Evolutionary conservation across 2,888 invertebrate species (phyloP).

Genomic region (Dicyrtoma fusca): DNA sequence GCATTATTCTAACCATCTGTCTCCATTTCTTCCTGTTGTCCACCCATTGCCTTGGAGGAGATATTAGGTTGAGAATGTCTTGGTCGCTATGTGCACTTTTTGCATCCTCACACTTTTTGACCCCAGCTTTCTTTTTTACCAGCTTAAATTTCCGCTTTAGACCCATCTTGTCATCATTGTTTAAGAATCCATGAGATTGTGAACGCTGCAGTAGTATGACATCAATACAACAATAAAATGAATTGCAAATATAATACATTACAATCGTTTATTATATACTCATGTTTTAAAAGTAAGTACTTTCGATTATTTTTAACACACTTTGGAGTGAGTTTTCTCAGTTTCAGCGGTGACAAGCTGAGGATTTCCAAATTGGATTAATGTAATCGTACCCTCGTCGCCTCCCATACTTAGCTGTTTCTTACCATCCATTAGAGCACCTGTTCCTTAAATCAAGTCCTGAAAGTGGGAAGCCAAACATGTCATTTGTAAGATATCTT

Average conservation of each 20-base stretch:
- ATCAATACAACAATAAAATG: no score
- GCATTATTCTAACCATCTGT: conserved; percentile 19
- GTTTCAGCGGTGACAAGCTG: conserved; percentile 15
- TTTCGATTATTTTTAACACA: not conserved
- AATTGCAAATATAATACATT: not conserved
- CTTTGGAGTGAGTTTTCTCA: not conserved
- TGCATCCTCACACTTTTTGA: not conserved
- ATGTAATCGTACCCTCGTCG: not conserved
- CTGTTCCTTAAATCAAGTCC: no score
- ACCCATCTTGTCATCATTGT: not conserved
- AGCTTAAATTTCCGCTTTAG: not conserved
- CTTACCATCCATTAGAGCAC: not conserved
- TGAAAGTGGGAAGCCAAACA: no score
- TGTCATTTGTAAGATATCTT: no score
- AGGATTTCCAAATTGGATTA: conserved; percentile 24
- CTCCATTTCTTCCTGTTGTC: conserved; percentile 17
- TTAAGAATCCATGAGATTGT: conserved; percentile 12
- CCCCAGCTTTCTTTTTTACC: not conserved
- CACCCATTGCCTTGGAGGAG: conserved; percentile 17
- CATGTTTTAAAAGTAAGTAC: not conserved
- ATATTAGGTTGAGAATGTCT: conserved; percentile 30
- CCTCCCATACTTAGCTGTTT: not conserved
- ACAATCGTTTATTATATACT: not conserved
- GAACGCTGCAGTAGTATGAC: not conserved
- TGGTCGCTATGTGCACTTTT: conserved; percentile 4